Conservation (phyloP, 35 echinoderm and acorn worm genomes). For the Strongylocentrotus purpuratus region DNA sequence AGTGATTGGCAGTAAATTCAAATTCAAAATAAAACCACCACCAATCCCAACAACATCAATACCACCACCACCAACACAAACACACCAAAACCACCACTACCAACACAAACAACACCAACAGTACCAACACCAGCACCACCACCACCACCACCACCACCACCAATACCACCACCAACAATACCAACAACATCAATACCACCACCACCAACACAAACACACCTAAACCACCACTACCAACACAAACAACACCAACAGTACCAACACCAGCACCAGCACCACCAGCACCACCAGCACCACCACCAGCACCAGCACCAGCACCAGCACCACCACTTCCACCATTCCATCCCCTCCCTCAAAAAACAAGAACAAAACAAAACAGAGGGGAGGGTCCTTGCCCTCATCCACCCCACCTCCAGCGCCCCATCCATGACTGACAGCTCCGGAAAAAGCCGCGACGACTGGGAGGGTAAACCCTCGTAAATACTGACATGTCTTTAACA, state of each 20-base stretch:
- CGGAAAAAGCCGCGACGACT: not conserved
- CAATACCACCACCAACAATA: not conserved
- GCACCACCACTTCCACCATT: not conserved
- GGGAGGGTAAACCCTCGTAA: not conserved
- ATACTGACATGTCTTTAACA: conserved; percentile 11
- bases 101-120: not conserved
- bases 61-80: not conserved
- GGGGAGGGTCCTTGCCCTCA: not conserved
- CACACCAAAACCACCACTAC: not conserved
- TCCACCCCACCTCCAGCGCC: not conserved
- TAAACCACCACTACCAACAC: not conserved
- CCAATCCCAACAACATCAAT: no score
- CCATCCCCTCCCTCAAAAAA: not conserved
- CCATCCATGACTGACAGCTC: not conserved
- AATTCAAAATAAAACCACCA: no score
- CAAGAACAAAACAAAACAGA: not conserved
- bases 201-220: not conserved
- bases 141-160: not conserved
- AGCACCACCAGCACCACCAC: not conserved
- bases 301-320: not conserved
- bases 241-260: not conserved
- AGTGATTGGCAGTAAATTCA: no score
- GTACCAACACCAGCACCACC: not conserved
- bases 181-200: not conserved
- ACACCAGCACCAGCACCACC: not conserved